These are phyloP conservation scores for Coracias cyanogaster DNA, from an alignment of 2,797 vertebrate genomes.

Conservation along the genomic window DNA sequence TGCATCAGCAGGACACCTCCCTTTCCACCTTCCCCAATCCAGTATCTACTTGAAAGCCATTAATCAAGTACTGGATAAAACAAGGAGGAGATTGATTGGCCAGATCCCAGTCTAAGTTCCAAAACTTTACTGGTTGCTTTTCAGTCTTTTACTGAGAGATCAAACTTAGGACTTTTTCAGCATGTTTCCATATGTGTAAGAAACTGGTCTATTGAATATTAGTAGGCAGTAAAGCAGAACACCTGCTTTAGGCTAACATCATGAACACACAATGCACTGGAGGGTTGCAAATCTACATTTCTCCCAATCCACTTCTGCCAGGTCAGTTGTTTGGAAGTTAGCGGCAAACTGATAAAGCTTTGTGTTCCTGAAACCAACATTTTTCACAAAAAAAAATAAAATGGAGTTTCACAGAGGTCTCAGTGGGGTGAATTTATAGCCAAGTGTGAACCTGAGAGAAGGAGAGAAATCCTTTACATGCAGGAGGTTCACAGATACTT, in stretches of 20 bases:
- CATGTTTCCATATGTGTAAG: background rate
- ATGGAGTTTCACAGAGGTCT: background rate
- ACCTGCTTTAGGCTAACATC: background rate
- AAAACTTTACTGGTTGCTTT: background rate
- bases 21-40: background rate
- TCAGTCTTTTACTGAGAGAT: background rate
- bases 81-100: background rate
- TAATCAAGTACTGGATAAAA: background rate
- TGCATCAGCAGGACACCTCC: background rate
- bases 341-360: background rate
- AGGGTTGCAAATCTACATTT: background rate
- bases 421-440: background rate
- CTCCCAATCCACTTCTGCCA: background rate
- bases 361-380: background rate
- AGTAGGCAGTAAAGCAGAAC: background rate
- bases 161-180: background rate
- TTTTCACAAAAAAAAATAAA: background rate
- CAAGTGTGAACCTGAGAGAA: background rate
- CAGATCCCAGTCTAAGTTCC: background rate
- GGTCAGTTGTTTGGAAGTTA: background rate
- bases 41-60: background rate
- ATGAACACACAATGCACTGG: background rate
- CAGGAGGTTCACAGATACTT: background rate
- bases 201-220: background rate
- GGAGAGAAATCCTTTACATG: constrained; percentile 6